Percentiles rank a stretch among this genome's conserved stretches.
phyloP scores from a whole-genome alignment of 30 jellyfish, hydroid and myxozoan species.

The Nemopilema nomurai region DNA sequence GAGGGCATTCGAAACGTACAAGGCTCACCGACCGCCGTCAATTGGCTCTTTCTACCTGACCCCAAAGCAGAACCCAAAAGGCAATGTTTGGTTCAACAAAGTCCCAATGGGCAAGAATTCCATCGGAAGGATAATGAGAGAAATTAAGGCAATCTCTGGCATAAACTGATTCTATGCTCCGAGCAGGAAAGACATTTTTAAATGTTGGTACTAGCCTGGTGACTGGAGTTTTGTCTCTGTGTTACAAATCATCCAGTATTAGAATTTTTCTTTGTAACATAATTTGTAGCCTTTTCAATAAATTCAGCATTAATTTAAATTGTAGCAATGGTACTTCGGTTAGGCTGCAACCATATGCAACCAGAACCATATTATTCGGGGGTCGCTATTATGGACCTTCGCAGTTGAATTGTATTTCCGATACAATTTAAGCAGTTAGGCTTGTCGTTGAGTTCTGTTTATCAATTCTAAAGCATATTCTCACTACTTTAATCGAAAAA shows the following conservation, averaged over 20 bases:
- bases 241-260: no score
- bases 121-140: constrained; percentile 97
- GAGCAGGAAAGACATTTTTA: no score
- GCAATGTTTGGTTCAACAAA: constrained; percentile 93
- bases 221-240: not conserved
- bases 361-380: not conserved
- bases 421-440: no score
- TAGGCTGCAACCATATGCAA: not conserved
- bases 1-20: constrained; percentile 91
- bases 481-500: no score
- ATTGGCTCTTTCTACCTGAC: constrained; percentile 94
- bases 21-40: constrained; percentile 95
- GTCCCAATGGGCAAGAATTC: constrained; percentile 99
- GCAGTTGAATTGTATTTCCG: no score
- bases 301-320: not conserved
- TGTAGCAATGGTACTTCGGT: not conserved
- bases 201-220: not conserved
- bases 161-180: constrained; percentile 55
- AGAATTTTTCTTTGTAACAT: no score
- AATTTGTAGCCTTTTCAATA: not conserved
- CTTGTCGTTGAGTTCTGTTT: no score
- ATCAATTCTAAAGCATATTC: no score
- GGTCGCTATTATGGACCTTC: no score
- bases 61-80: constrained; percentile 95
- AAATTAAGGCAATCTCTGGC: constrained; percentile 92